Evolutionary conservation across 2,888 invertebrate species (phyloP).

Genomic region (Drosophila paramelanica): DNA sequence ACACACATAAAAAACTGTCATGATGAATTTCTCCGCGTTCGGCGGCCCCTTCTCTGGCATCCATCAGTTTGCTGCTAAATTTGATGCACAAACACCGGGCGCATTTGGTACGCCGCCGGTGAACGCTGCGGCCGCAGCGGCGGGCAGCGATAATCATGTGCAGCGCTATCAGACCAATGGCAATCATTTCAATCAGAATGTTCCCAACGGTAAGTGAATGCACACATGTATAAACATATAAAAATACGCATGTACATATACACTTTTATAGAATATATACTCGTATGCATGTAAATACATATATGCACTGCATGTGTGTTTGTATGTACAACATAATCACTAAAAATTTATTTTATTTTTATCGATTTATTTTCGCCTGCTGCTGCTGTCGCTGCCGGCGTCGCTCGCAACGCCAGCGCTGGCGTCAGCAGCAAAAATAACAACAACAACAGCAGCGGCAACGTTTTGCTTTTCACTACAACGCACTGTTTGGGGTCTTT

Average conservation of each 20-base stretch:
- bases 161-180: constrained; percentile 85
- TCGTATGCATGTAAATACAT: constrained; percentile 27
- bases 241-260: constrained; percentile 3
- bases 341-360: constrained; percentile 81
- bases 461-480: constrained; percentile 61
- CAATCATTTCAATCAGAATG: constrained; percentile 85
- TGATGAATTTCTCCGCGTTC: constrained; percentile 85
- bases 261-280: constrained; percentile 17
- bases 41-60: constrained; percentile 85
- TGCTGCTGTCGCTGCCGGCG: constrained; percentile 42
- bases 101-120: constrained; percentile 84
- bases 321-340: constrained; percentile 77
- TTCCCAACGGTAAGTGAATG: constrained; percentile 83
- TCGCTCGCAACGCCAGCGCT: constrained; percentile 52
- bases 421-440: constrained; percentile 55
- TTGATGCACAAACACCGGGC: constrained; percentile 84
- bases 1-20: constrained; percentile 61
- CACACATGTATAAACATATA: constrained; percentile 15
- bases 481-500: constrained; percentile 51
- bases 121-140: constrained; percentile 79
- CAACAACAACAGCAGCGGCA: constrained; percentile 32
- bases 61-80: constrained; percentile 85
- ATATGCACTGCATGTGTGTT: constrained; percentile 38
- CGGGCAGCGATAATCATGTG: constrained; percentile 83
- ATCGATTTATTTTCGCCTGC: constrained; percentile 78